These are phyloP conservation scores for Drosophila orosa DNA, from an alignment of 1,140 invertebrate genomes.

Conservation along the genomic window DNA sequence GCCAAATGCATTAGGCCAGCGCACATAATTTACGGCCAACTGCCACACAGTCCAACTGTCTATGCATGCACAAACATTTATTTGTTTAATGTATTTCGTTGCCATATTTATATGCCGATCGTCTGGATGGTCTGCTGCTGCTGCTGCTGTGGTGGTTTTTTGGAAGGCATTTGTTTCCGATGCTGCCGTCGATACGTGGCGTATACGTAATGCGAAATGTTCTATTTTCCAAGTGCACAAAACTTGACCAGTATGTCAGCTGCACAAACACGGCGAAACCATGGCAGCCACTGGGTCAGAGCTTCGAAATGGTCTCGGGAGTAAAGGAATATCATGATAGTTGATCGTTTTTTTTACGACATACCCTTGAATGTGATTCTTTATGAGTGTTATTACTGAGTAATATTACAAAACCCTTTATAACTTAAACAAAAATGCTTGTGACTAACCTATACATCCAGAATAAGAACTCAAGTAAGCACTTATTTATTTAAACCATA, in stretches of 20 bases:
- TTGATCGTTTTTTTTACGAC: slow-evolving; percentile 4
- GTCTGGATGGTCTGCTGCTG: background rate
- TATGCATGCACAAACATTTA: slow-evolving; percentile 43
- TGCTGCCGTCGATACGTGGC: slow-evolving; percentile 34
- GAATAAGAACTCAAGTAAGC: background rate
- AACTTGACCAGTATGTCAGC: slow-evolving; percentile 77
- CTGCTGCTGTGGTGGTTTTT: too few species aligned
- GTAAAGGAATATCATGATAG: background rate
- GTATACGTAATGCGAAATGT: slow-evolving; percentile 46
- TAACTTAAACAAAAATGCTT: background rate
- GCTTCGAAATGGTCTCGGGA: background rate
- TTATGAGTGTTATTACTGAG: background rate
- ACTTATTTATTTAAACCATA: background rate
- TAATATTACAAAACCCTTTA: background rate
- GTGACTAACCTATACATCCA: background rate
- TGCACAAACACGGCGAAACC: slow-evolving; percentile 63
- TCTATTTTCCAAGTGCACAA: slow-evolving; percentile 16
- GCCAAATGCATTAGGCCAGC: slow-evolving; percentile 77
- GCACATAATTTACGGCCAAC: slow-evolving; percentile 65
- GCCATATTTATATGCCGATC: slow-evolving; percentile 48
- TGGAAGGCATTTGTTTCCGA: slow-evolving; percentile 29
- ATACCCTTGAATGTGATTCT: background rate
- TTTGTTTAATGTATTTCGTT: slow-evolving; percentile 58
- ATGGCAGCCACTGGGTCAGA: slow-evolving; percentile 24
- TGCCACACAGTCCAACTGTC: slow-evolving; percentile 22